Conservation (phyloP, 2,888 invertebrate species). For the Catocala sponsa region DNA sequence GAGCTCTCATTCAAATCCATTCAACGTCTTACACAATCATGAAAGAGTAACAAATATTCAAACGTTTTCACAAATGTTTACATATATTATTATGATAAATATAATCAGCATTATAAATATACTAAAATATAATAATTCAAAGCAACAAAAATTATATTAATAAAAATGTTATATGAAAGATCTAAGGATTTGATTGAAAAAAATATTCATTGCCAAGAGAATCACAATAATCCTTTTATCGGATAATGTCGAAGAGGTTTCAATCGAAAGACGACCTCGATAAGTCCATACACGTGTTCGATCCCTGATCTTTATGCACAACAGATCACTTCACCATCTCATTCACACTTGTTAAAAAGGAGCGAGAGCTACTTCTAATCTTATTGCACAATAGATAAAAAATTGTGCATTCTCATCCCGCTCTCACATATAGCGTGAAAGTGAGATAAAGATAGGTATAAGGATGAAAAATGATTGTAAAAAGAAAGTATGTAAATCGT, state of each 20-base stretch:
- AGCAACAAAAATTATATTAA: no score
- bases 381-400: background rate
- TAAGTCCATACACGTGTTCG: conserved; percentile 1
- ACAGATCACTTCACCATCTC: background rate
- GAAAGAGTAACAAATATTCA: no score
- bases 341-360: background rate
- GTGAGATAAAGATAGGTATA: background rate
- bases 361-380: background rate
- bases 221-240: background rate
- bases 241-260: background rate
- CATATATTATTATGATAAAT: no score
- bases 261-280: background rate
- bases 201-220: background rate
- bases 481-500: background rate
- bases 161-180: no score
- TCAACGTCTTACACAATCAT: no score
- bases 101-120: no score
- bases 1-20: no score
- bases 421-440: background rate
- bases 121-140: no score
- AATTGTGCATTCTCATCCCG: background rate
- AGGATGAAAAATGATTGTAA: background rate
- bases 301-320: background rate
- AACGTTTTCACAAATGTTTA: no score
- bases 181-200: no score